Conservation (phyloP, 1,140 invertebrate species). For the Cyclina sinensis region DNA sequence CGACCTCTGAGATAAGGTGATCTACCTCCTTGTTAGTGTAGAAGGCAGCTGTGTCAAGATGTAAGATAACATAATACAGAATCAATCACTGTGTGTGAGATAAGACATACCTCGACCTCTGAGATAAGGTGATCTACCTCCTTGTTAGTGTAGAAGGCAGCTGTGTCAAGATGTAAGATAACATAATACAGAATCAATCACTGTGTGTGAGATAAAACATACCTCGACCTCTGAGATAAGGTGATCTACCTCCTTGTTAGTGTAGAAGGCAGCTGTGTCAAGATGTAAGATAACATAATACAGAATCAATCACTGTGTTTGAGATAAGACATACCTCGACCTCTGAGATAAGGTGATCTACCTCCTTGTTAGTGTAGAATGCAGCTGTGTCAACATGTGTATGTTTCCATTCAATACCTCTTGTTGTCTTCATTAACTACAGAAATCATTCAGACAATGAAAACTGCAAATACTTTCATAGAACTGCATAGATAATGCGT, state of each 20-base stretch:
- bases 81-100: too few species aligned
- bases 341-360: constrained; percentile 98
- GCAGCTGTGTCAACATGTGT: constrained; percentile 97
- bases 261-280: constrained; percentile 97
- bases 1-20: constrained; percentile 97
- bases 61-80: constrained; percentile 97
- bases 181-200: too few species aligned
- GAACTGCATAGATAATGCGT: too few species aligned
- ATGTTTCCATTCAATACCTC: constrained; percentile 92
- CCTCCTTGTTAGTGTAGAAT: constrained; percentile 99
- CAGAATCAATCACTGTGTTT: too few species aligned
- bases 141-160: constrained; percentile 98
- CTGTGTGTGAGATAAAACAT: too few species aligned
- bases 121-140: constrained; percentile 98
- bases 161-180: constrained; percentile 96
- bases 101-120: constrained; percentile 97
- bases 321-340: too few species aligned
- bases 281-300: constrained; percentile 98
- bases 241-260: constrained; percentile 98
- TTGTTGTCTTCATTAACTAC: constrained; percentile 84
- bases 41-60: constrained; percentile 98
- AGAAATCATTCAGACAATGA: not conserved
- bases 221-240: constrained; percentile 98
- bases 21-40: constrained; percentile 99
- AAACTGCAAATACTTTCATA: constrained; percentile 91